These are phyloP conservation scores for Drosophila jambulina DNA, from an alignment of 1,140 invertebrate species.

Conservation along the genomic window DNA sequence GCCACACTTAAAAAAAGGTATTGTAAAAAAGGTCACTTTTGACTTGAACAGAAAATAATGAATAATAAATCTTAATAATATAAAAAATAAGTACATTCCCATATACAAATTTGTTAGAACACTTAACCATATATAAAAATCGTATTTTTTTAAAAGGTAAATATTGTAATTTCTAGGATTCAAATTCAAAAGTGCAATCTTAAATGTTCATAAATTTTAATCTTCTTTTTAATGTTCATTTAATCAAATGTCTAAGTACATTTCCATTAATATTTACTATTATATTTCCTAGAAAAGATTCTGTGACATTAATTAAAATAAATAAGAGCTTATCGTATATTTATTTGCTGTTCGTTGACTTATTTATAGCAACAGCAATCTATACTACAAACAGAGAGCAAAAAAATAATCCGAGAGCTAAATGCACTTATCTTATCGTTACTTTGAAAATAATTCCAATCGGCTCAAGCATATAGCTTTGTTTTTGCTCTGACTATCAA, in stretches of 20 bases:
- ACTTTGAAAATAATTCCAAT: neutral
- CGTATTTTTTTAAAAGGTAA: no score
- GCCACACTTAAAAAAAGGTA: no score
- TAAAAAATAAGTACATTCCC: neutral
- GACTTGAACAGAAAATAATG: no score
- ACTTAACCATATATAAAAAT: no score
- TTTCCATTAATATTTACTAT: neutral
- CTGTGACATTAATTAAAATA: neutral
- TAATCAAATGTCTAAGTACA: neutral
- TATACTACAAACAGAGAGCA: neutral
- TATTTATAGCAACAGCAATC: constrained; percentile 6
- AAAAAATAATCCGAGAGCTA: constrained; percentile 1
- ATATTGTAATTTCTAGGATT: no score
- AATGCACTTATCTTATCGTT: constrained; percentile 28
- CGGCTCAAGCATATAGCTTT: neutral
- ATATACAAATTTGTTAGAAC: no score
- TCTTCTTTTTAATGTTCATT: no score
- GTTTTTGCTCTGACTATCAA: neutral
- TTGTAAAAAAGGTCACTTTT: no score
- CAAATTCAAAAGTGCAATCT: neutral
- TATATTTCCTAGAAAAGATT: constrained; percentile 3
- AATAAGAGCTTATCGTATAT: neutral
- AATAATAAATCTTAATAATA: neutral
- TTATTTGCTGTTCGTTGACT: neutral
- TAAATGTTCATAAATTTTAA: neutral